phyloP scores from a whole-genome alignment of 2,888 invertebrate species.

The Melolontha melolontha region DNA sequence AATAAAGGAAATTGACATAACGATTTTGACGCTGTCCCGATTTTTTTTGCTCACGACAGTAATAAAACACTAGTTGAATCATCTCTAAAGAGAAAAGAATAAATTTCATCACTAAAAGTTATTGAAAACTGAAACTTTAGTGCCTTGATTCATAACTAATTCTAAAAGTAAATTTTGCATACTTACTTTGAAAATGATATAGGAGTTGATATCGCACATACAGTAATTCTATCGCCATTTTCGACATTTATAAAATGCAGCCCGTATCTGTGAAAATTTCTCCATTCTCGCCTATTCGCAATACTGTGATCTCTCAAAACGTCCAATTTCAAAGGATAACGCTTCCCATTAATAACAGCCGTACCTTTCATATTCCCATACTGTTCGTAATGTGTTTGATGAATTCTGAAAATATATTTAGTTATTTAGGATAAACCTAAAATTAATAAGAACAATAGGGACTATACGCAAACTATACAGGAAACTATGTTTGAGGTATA shows the following conservation, averaged over 20 bases:
- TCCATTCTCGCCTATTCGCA: slow-evolving; percentile 75
- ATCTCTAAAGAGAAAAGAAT: too few relatives aligned
- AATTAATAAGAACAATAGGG: too few relatives aligned
- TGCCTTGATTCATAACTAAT: too few relatives aligned
- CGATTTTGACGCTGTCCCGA: too few relatives aligned
- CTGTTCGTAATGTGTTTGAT: slow-evolving; percentile 84
- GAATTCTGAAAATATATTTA: slow-evolving; percentile 66
- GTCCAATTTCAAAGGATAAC: slow-evolving; percentile 68
- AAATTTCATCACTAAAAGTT: too few relatives aligned
- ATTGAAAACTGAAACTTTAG: too few relatives aligned
- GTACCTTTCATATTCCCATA: slow-evolving; percentile 73
- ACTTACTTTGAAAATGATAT: slow-evolving; percentile 71
- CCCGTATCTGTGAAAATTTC: slow-evolving; percentile 75
- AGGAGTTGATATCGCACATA: slow-evolving; percentile 74
- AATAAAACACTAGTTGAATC: too few relatives aligned
- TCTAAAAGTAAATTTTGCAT: background rate
- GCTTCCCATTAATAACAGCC: slow-evolving; percentile 68
- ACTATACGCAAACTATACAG: too few relatives aligned
- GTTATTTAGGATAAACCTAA: too few relatives aligned
- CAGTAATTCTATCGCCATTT: slow-evolving; percentile 76
- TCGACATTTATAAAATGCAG: slow-evolving; percentile 77
- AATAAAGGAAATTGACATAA: too few relatives aligned
- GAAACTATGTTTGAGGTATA: too few relatives aligned
- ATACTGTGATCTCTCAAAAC: slow-evolving; percentile 79
- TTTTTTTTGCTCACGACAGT: too few relatives aligned